Evolutionary conservation across 2,113 vertebrate species (phyloP).

Genomic region (Upupa epops): DNA sequence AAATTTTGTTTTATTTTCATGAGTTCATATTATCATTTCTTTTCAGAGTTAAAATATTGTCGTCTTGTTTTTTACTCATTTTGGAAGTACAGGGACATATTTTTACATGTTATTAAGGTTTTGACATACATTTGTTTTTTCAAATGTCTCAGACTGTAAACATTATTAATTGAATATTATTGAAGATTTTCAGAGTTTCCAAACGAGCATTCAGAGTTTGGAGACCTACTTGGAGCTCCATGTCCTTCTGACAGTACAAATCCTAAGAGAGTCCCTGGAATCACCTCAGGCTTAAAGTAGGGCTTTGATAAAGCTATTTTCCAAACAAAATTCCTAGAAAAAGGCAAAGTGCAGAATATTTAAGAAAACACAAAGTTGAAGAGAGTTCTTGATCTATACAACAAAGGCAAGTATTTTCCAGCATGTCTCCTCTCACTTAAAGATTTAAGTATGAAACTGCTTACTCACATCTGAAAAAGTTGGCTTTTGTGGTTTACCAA

Average conservation of each 20-base stretch:
- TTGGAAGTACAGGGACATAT: background rate
- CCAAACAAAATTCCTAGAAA: background rate
- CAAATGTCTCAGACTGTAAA: background rate
- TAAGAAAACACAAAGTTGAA: background rate
- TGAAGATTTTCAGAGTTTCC: background rate
- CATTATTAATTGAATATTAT: background rate
- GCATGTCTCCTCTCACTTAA: background rate
- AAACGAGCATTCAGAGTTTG: background rate
- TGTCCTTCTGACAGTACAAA: background rate
- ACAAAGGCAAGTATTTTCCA: background rate
- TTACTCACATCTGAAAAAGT: background rate
- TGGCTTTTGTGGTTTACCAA: background rate
- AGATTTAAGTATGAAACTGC: background rate
- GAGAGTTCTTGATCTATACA: background rate
- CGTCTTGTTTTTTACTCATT: background rate
- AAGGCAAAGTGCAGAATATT: background rate
- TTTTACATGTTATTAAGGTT: background rate
- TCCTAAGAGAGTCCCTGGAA: background rate
- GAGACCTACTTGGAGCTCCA: background rate
- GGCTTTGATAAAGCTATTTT: background rate
- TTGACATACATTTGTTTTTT: background rate
- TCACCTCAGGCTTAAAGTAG: background rate
- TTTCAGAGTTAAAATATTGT: background rate
- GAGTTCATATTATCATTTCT: background rate
- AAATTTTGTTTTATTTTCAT: background rate